Base-by-base conservation (phyloP, 2,113 vertebrate genomes). In the Synodontis membranacea region DNA sequence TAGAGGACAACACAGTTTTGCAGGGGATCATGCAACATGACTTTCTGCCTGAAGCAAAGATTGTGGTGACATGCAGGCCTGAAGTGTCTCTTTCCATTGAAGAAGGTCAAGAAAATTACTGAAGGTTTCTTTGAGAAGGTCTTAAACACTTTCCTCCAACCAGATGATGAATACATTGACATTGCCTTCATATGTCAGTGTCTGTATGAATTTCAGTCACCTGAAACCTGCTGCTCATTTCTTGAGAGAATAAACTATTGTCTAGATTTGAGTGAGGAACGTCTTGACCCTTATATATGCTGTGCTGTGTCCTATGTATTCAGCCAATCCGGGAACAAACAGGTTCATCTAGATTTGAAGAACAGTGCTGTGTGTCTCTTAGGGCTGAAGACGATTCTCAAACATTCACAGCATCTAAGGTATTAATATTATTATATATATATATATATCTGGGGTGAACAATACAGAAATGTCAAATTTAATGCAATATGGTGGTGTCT, bases 271-370 rank as follows among this genome's bases (percentile, higher is more conserved):
- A 62, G 44, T 54, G 84, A 60, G 9, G 74, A 80, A 50, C 66
- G 78, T 81, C 86, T 90, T 78, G 89, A 90, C 62, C 89, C 88
- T 62, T 58, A 86, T n/a, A 50, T 80, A n/a, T 88, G 87, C 78
- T 88, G 85, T 84, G 75, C 89, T 39, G 89, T 90, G 31, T 75
- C 87, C n/a, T 90, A 86, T 82, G 82, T 90, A 58, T 79, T 87
- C 75, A 88, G 62, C 31, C 84, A 90, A 42, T 80, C 87, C 19
- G n/a, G 31, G 34, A 76, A 81, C 28, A 44, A 46, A 62, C 72
- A 78, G 11, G 76, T 85, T 28, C 19, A 50, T 7, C 74, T 90
- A 42, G 37, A 84, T 52, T 62, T 88, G 66, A 25, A 88, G 37
- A 44, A 88, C 46, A 83, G 76, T 39, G 28, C 34, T 84, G 50